Base-by-base conservation (phyloP, 1,140 invertebrate species). In the Drosophila ohnishii region DNA sequence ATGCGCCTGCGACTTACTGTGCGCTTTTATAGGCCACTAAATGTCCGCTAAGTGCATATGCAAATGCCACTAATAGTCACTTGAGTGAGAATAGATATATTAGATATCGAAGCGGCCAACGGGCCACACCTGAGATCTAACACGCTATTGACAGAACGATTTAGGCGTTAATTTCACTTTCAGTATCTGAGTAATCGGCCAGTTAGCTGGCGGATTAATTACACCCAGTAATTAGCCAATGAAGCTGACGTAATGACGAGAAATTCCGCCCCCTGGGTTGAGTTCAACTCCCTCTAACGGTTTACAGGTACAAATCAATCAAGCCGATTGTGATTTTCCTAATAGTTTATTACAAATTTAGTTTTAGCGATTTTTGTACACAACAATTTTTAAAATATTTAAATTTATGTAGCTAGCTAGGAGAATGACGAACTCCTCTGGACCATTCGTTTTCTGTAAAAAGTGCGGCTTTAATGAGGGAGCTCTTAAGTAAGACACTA, bases 361-460 rank as follows among this genome's bases (percentile, higher is more conserved):
- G 28, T 59, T 71, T 71, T 71, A 58, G 40, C 22, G 34, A 71
- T 35, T 71, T 71, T 72, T 71, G 65, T 72, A 72, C 66, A 72
- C 69, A 72, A 71, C 69, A 71, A 72, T 50, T 72, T 71, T 56
- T 59, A 58, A 56, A 60, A 71, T 71, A 64, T 64, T 69, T 64
- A 0, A 53, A 35, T 55, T 56, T 37, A 28, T 67, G 42, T 61
- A 65, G 30, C 62, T 67, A 67, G 45, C 65, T 72, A 72, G 69
- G 69, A 72, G 66, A 65, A 39, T 34, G 10, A n/a, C 55, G 25
- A 61, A 62, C 51, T 71, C 65, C 53, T 55, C 9, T 78, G 51
- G 60, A 60, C 56, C 45, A 45, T 66, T 55, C 34, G 37, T 44
- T 42, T 69, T 22, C 34, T 10, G 47, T 56, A 51, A 64, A 75